Conservation (phyloP, 1,140 invertebrate genomes). For the Vanessa tameamea region DNA sequence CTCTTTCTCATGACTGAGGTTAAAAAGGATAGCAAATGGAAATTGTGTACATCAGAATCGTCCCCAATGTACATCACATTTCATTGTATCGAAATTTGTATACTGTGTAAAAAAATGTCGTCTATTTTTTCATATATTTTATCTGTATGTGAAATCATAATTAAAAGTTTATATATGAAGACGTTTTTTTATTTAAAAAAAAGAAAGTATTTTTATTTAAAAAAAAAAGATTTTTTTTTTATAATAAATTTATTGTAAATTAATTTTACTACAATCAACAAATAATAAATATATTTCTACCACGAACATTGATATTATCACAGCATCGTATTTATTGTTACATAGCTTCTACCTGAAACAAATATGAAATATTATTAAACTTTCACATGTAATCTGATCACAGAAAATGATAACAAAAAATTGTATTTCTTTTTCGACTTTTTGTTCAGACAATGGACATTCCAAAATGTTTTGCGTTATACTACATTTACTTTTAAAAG, state of each 20-base stretch:
- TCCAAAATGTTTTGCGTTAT: no score
- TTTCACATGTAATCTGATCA: not conserved
- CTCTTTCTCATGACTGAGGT: no score
- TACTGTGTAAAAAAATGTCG: conserved; percentile 23
- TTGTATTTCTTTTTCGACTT: no score
- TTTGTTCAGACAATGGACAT: no score
- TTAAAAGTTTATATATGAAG: conserved; percentile 42
- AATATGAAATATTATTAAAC: conserved; percentile 17
- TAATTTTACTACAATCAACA: conserved; percentile 41
- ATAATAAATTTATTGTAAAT: conserved; percentile 44
- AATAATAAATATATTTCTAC: conserved; percentile 42
- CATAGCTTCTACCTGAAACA: conserved; percentile 56
- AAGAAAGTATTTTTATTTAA: conserved; percentile 11
- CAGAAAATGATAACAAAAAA: no score
- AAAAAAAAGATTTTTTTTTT: not conserved
- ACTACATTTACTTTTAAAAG: no score
- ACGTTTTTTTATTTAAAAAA: conserved; percentile 16
- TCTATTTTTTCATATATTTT: conserved; percentile 47
- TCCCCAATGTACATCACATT: conserved; percentile 4
- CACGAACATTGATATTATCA: conserved; percentile 66
- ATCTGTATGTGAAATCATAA: conserved; percentile 42
- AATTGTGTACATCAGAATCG: no score
- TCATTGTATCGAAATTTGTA: conserved; percentile 22
- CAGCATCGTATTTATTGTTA: conserved; percentile 59
- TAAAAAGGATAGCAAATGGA: no score